A percentile compares a stretch with the other conserved stretches of the same genome.
Conservation (phyloP, 1,140 invertebrate species). For the Pseudobourletiella spinata region DNA sequence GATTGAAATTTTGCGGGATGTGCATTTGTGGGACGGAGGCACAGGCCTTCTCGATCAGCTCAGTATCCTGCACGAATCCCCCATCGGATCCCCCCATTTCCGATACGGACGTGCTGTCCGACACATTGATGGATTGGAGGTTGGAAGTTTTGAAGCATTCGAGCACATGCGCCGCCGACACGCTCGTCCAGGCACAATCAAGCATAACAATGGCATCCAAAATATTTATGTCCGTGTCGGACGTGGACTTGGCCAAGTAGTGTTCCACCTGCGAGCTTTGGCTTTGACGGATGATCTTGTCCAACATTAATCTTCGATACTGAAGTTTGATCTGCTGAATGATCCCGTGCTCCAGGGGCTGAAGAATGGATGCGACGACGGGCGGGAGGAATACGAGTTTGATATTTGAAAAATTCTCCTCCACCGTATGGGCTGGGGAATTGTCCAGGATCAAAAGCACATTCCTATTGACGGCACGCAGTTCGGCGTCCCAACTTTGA, state of each 20-base stretch:
- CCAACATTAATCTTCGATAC: constrained; percentile 12
- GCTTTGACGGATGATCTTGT: constrained; percentile 7
- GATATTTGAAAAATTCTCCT: constrained; percentile 9
- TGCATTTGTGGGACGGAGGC: neutral
- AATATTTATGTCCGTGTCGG: neutral
- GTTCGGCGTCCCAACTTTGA: constrained; percentile 8
- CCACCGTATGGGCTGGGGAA: constrained; percentile 14
- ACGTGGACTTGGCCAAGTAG: too few relatives aligned
- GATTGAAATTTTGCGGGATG: neutral
- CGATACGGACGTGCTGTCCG: neutral
- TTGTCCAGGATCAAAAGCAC: constrained; percentile 14
- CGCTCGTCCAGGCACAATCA: neutral
- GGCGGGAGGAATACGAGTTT: constrained; percentile 12
- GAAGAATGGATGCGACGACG: constrained; percentile 5
- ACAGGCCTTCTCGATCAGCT: constrained; percentile 2
- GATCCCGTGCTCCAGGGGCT: constrained; percentile 17
- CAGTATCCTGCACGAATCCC: neutral
- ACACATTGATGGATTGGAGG: constrained; percentile 10
- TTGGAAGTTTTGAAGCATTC: constrained; percentile 18
- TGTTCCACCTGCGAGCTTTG: neutral
- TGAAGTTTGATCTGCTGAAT: neutral
- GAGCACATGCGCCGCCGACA: neutral
- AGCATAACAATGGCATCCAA: constrained; percentile 13
- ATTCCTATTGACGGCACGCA: neutral
- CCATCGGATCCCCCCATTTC: neutral